Evolutionary conservation across 2,113 vertebrate species (phyloP), one percentile per base, ranked within the genome.

Genomic region (Dissostichus mawsoni): DNA sequence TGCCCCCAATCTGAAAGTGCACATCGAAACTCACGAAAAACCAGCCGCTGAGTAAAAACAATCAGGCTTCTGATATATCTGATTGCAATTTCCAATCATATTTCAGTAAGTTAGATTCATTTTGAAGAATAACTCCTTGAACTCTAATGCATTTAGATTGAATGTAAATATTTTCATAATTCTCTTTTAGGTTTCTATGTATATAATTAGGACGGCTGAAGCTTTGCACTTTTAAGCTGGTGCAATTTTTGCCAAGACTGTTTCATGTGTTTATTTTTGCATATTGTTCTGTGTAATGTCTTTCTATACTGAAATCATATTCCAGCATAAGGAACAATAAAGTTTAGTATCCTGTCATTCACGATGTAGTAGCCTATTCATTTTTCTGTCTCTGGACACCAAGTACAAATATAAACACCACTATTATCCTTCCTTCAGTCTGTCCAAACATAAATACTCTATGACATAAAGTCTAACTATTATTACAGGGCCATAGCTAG

Each of bases 1-100:
- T 73, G 84, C 76, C 0, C 72, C 76, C 0, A 83, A 73, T 69
- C 80, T 83, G 0, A 86, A 81, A 18, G 58, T 71, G 50, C 74
- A 62, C 71, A 44, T 86, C 56, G 44, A 78, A 61, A 75, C 51
- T 16, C 67, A 41, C 25, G 68, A 83, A 10, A 74, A 48, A 20
- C 18, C 33, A 12, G 14, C 41, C 0, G 2, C 9, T 3, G 36
- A 61, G 14, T 78, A 25, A 73, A 58, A 65, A 65, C 2, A 36
- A 10, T 3, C 2, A 4, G 11, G 18, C 14, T 2, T 41, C 36
- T 41, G 36, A 41, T 8, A 36, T 23, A 8, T 62, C 10, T 18
- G 51, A 65, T 29, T 23, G 47, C 64, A 64, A 47, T 47, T 23
- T 23, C 41, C 51, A 50, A 51, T 48, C 20, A 48, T 17, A 29